phyloP scores from a whole-genome alignment of 1,140 invertebrate genomes.

The Pissodes strobi region DNA sequence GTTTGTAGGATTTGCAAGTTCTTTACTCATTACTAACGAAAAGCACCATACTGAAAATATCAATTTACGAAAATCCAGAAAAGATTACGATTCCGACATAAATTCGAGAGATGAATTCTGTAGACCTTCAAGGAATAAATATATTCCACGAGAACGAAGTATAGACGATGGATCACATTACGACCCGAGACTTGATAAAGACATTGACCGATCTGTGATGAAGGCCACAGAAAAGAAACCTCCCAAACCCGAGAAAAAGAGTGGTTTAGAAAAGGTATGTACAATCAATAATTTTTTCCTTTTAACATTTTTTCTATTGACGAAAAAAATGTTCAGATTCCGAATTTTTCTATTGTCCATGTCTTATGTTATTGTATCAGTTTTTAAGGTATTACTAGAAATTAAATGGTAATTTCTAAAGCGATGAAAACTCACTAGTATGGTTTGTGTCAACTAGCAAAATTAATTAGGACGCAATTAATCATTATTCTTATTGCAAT shows the following conservation, averaged over 20 bases:
- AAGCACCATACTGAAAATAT: constrained; percentile 66
- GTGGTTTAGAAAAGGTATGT: constrained; percentile 68
- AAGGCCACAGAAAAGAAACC: constrained; percentile 62
- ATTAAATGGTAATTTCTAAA: too few relatives aligned
- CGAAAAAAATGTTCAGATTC: too few relatives aligned
- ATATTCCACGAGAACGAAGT: constrained; percentile 64
- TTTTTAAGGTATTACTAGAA: too few relatives aligned
- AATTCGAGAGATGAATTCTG: constrained; percentile 43
- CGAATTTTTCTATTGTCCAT: too few relatives aligned
- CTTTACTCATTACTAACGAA: constrained; percentile 68
- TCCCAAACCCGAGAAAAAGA: constrained; percentile 65
- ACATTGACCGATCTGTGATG: constrained; percentile 53
- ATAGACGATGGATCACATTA: constrained; percentile 66
- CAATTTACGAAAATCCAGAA: constrained; percentile 56
- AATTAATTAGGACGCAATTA: too few relatives aligned
- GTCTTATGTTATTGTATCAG: too few relatives aligned
- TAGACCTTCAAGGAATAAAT: constrained; percentile 54
- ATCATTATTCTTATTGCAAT: background rate
- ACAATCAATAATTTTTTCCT: too few relatives aligned
- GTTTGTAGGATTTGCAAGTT: constrained; percentile 60
- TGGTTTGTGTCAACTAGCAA: too few relatives aligned
- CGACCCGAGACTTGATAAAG: constrained; percentile 65
- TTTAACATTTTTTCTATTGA: too few relatives aligned
- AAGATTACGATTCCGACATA: constrained; percentile 54
- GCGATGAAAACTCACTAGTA: too few relatives aligned